Evolutionary conservation across 2,113 vertebrate species (phyloP).

Genomic region (Pelusios castaneus): DNA sequence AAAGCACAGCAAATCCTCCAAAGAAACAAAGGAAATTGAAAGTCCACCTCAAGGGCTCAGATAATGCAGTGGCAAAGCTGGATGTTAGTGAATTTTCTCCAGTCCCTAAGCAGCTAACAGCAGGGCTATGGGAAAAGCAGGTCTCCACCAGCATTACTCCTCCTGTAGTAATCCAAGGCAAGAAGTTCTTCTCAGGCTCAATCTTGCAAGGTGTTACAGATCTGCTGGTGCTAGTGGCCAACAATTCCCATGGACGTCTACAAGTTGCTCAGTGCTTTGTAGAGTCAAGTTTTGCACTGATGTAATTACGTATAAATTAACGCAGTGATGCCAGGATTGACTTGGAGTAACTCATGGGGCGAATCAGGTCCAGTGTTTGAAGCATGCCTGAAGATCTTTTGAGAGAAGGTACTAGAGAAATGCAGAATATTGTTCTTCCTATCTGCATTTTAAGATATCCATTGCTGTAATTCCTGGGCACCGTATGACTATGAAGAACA

Average conservation of each 20-base stretch:
- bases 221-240: background rate
- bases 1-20: background rate
- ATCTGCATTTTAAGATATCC: too few species aligned
- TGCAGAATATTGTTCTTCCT: too few species aligned
- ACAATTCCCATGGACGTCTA: background rate
- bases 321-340: background rate
- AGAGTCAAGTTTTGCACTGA: too few species aligned
- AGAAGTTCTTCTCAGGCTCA: background rate
- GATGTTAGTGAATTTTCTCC: background rate
- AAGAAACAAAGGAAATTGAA: background rate
- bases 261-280: background rate
- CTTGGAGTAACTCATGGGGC: background rate
- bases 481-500: too few species aligned
- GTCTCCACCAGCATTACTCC: background rate
- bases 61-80: rapidly evolving
- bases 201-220: background rate
- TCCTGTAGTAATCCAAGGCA: background rate
- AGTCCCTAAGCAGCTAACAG: background rate
- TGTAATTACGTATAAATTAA: background rate
- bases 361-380: too few species aligned
- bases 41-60: background rate
- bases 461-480: too few species aligned
- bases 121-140: too few species aligned
- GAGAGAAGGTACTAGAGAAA: background rate
- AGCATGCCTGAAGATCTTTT: background rate